Base-by-base conservation (phyloP, 2,797 vertebrate genomes). In the Diceros bicornis region DNA sequence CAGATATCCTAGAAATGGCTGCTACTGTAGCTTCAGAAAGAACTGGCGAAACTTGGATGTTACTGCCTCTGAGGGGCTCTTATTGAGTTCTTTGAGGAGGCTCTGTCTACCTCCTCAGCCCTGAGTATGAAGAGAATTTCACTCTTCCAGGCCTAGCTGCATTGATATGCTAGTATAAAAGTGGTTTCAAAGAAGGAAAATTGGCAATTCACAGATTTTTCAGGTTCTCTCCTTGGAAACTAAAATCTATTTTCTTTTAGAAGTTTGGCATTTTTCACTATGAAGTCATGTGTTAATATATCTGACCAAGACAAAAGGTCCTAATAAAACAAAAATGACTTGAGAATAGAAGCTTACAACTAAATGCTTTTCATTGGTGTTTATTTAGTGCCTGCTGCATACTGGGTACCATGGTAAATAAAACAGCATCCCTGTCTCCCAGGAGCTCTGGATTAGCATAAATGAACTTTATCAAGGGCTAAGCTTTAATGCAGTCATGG, bases 101-200 rank as follows among this genome's bases (percentile, higher is more conserved):
- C 16, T 44, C n/a, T 3, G 0, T 75, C 29, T 64, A 59, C 47
- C 11, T 55, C 83, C 34, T 18, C 32, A 72, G 34, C n/a, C 90
- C 69, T 79, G 55, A 6, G 34, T 79, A 34, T 64, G 66, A 87
- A 66, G 61, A 64, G 27, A 29, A 12, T 75, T 50, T 57, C 47
- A 57, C 3, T 44, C 21, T n/a, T 89, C 79, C 34, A 75, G 68
- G 29, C 59, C 21, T 55, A 47, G 2, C 61, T 74, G 47, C 18
- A 44, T 18, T 57, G 59, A 34, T 79, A 25, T 7, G 29, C n/a
- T 3, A 21, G 71, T 55, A 50, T 4, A 84, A 64, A 61, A 82
- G 83, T 85, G 27, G 29, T 74, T 95, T 95, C 85, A 86, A 81
- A 86, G 55, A 69, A 79, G 75, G 20, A 90, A 92, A 88, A 90